These are phyloP conservation scores for Epicauta chinensis DNA, from an alignment of 1,140 invertebrate species.

Conservation along the genomic window DNA sequence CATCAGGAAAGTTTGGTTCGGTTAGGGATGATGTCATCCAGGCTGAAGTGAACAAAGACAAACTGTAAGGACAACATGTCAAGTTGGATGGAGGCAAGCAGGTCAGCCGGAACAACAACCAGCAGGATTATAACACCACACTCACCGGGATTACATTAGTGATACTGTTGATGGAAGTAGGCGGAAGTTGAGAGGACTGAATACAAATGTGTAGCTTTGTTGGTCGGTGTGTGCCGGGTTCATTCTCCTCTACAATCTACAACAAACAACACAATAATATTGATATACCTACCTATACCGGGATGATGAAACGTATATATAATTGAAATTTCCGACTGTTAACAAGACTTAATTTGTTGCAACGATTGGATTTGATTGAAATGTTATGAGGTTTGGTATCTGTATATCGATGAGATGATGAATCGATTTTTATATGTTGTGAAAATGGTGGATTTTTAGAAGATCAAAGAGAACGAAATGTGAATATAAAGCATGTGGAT, in stretches of 20 bases:
- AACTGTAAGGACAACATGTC: constrained; percentile 18
- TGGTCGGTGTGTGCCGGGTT: constrained; percentile 8
- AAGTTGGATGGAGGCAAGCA: constrained; percentile 16
- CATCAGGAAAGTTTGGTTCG: background rate
- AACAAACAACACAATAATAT: too few relatives aligned
- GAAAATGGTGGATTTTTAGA: too few relatives aligned
- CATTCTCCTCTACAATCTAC: background rate
- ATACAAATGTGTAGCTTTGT: constrained; percentile 18
- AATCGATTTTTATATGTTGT: too few relatives aligned
- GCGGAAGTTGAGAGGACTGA: constrained; percentile 13
- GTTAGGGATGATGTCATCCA: constrained; percentile 2
- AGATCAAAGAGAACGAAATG: too few relatives aligned
- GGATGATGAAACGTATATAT: too few relatives aligned
- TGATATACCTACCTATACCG: too few relatives aligned
- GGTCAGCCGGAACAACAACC: constrained; percentile 20
- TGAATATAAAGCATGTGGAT: too few relatives aligned
- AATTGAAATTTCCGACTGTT: too few relatives aligned
- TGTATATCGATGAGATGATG: too few relatives aligned
- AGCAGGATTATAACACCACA: constrained; percentile 19
- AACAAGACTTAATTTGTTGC: too few relatives aligned
- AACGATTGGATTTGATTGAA: too few relatives aligned
- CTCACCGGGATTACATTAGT: constrained; percentile 23
- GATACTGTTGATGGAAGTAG: constrained; percentile 16
- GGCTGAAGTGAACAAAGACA: constrained; percentile 15
- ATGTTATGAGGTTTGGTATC: too few relatives aligned